Percentiles rank a stretch among this genome's conserved stretches.
phyloP scores from a whole-genome alignment of 1,140 invertebrate genomes.

The Babylonia areolata region DNA sequence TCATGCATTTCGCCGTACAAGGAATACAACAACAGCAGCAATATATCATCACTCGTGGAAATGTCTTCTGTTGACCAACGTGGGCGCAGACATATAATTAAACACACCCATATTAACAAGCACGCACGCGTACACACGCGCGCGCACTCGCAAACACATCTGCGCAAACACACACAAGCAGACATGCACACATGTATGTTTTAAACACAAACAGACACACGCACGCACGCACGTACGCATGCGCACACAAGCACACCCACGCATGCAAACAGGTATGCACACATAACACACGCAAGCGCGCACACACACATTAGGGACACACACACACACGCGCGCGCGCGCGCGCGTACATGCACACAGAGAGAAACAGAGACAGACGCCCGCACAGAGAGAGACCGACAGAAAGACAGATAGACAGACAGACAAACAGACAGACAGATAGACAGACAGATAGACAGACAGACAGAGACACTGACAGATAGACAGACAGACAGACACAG shows the following conservation, averaged over 20 bases:
- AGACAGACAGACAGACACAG: background rate
- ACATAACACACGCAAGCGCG: too few species aligned
- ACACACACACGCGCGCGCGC: background rate
- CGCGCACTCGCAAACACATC: background rate
- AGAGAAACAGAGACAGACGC: background rate
- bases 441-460: background rate
- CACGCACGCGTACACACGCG: constrained; percentile 2
- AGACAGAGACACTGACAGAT: background rate
- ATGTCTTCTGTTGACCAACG: too few species aligned
- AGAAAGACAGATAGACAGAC: background rate
- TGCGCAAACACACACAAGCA: too few species aligned
- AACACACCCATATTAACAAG: background rate
- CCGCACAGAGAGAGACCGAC: background rate
- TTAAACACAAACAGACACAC: background rate
- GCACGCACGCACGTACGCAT: background rate
- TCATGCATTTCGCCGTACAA: too few species aligned
- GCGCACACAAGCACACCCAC: too few species aligned
- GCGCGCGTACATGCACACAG: background rate
- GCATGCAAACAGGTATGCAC: too few species aligned
- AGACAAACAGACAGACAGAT: background rate
- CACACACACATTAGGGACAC: background rate
- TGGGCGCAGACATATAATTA: background rate
- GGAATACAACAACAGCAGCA: too few species aligned
- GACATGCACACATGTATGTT: too few species aligned
- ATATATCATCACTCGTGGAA: too few species aligned